phyloP scores from a whole-genome alignment of 2,113 vertebrate genomes.

The Scopus umbretta region DNA sequence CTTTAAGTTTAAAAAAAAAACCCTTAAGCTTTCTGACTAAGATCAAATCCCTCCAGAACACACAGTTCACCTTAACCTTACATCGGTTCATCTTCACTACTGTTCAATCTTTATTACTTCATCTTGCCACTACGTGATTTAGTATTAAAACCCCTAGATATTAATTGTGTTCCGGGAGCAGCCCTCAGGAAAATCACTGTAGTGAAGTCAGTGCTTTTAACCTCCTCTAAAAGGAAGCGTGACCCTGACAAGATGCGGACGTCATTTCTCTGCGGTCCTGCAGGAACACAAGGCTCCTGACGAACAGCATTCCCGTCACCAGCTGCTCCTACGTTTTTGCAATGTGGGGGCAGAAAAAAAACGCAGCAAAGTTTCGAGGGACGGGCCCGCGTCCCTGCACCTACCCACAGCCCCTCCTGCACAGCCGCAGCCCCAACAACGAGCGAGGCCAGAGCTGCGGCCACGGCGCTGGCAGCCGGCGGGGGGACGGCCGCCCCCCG shows the following conservation, averaged over 20 bases:
- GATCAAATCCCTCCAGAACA: neutral
- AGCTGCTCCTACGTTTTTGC: accelerated
- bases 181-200: neutral
- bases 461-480: neutral
- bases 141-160: neutral
- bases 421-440: accelerated
- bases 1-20: no score
- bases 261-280: neutral
- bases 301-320: neutral
- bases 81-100: neutral
- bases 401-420: neutral
- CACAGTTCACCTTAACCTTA: neutral
- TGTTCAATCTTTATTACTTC: neutral
- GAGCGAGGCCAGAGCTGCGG: no score
- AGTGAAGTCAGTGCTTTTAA: neutral
- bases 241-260: neutral
- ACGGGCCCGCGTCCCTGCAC: accelerated
- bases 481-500: neutral
- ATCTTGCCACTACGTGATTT: neutral
- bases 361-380: neutral
- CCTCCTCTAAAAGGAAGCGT: neutral
- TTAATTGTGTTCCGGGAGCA: neutral
- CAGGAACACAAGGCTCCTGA: neutral
- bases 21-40: neutral
- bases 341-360: neutral